Conservation (phyloP, 2,113 vertebrate genomes). For the Ptyas mucosa region DNA sequence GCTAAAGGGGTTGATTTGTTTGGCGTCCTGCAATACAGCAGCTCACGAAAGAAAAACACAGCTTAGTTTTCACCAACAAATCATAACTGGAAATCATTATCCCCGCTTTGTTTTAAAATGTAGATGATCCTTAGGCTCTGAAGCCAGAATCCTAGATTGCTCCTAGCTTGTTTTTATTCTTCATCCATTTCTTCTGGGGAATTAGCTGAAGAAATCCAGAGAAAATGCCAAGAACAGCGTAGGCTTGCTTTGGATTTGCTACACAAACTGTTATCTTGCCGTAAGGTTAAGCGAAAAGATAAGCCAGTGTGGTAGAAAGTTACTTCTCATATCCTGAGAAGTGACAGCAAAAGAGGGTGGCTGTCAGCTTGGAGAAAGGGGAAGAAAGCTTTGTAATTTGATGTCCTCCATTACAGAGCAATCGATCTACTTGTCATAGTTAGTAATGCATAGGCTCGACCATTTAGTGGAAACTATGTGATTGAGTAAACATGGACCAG, state of each 20-base stretch:
- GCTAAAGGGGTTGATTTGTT: background rate
- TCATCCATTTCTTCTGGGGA: background rate
- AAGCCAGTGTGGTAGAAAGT: background rate
- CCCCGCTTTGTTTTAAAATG: background rate
- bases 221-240: background rate
- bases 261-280: background rate
- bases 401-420: background rate
- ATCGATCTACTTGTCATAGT: background rate
- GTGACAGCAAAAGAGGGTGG: background rate
- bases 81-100: background rate
- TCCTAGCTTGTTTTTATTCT: background rate
- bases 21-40: background rate
- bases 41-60: background rate
- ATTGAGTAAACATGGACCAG: background rate
- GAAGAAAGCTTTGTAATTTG: background rate
- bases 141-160: background rate
- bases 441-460: background rate
- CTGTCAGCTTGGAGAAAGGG: background rate
- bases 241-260: background rate
- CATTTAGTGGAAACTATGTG: background rate
- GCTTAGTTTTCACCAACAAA: background rate
- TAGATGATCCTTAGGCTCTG: background rate
- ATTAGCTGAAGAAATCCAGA: background rate
- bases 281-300: background rate
- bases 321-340: background rate